A percentile compares a stretch with the other conserved stretches of the same genome.
Evolutionary conservation across 2,113 vertebrate species (phyloP).

Genomic region (Ameiurus melas): DNA sequence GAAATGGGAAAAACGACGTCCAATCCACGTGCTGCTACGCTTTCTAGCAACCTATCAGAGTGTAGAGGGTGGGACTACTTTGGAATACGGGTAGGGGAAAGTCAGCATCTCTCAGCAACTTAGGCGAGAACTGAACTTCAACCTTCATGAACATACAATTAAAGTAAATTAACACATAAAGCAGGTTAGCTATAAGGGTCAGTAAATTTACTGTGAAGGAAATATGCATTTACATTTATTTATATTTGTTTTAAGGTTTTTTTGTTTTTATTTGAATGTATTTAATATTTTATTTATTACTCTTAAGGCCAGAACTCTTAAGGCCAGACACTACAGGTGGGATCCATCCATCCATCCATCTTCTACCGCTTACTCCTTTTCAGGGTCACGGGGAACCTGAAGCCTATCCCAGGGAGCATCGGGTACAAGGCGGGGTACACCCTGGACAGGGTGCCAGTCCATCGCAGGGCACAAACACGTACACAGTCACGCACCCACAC

Average conservation of each 20-base stretch:
- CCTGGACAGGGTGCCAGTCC: too few species aligned
- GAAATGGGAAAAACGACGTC: background rate
- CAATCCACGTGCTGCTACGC: background rate
- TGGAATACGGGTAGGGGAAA: slow-evolving; percentile 36
- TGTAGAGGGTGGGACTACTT: background rate
- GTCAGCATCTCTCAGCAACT: background rate
- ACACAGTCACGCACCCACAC: too few species aligned
- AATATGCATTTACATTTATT: background rate
- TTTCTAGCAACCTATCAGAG: background rate
- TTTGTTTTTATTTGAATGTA: background rate
- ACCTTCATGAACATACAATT: background rate
- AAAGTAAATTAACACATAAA: background rate
- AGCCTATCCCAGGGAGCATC: too few species aligned
- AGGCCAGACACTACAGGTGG: background rate
- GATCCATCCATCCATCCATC: background rate
- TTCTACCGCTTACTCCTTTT: too few species aligned
- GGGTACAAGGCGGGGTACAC: too few species aligned
- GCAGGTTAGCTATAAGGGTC: background rate
- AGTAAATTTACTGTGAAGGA: background rate
- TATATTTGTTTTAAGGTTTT: background rate
- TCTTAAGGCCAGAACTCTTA: background rate
- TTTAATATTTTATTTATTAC: background rate
- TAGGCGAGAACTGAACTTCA: background rate
- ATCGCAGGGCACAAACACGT: too few species aligned
- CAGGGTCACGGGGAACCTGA: too few species aligned